These are phyloP conservation scores for Cantharis nigra DNA, from an alignment of 2,888 invertebrate genomes.

Conservation along the genomic window DNA sequence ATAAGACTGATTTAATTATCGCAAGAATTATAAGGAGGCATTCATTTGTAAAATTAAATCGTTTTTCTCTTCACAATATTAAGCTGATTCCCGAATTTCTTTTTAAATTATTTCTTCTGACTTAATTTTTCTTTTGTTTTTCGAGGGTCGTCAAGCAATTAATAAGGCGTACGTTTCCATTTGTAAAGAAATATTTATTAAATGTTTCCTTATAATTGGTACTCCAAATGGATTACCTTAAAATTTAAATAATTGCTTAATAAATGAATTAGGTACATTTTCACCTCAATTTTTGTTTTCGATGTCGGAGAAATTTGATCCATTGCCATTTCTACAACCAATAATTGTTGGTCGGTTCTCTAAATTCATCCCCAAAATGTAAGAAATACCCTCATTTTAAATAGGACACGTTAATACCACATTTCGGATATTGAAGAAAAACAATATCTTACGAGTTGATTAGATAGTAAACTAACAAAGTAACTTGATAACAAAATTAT, in stretches of 20 bases:
- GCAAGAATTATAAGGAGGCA: constrained; percentile 31
- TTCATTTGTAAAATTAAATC: constrained; percentile 37
- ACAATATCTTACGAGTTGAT: too few relatives aligned
- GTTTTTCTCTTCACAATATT: constrained; percentile 21
- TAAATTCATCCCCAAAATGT: too few relatives aligned
- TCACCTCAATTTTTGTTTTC: neutral
- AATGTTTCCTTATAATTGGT: neutral
- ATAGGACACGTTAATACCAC: too few relatives aligned
- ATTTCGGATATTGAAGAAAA: too few relatives aligned
- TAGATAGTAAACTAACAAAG: too few relatives aligned
- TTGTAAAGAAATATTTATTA: neutral
- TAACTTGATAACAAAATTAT: too few relatives aligned
- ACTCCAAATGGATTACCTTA: neutral
- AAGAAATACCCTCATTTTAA: too few relatives aligned
- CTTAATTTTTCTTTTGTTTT: constrained; percentile 13
- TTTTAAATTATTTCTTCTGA: neutral
- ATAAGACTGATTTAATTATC: constrained; percentile 40
- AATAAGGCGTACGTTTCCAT: constrained; percentile 9
- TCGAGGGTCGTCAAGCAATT: constrained; percentile 15
- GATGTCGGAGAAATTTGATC: too few relatives aligned
- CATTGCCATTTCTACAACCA: too few relatives aligned
- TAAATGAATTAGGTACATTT: neutral
- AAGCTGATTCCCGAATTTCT: constrained; percentile 4
- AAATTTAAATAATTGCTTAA: neutral
- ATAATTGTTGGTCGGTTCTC: too few relatives aligned